Percentiles rank a stretch among this genome's conserved stretches.
These are phyloP conservation scores for Bombus sylvicola DNA, from an alignment of 1,140 invertebrate species.

Conservation along the genomic window DNA sequence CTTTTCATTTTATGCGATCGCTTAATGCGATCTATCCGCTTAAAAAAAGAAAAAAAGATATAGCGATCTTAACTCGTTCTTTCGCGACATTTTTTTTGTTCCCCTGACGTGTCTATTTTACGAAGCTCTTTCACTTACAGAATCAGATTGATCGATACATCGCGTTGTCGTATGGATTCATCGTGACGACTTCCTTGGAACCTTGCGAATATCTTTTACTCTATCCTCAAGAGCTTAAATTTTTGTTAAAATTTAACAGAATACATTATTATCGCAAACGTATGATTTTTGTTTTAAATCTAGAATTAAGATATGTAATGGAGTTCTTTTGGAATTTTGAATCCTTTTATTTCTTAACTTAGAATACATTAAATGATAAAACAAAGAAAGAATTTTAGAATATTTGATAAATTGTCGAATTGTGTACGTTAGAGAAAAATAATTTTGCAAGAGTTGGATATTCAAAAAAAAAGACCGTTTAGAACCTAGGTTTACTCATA, in stretches of 20 bases:
- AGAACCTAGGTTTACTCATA: background rate
- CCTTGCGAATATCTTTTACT: background rate
- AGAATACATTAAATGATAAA: no score
- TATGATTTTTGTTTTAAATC: no score
- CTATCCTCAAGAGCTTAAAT: background rate
- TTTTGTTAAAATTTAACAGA: background rate
- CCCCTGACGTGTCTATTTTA: background rate
- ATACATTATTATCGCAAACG: background rate
- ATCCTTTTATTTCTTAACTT: no score
- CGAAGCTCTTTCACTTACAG: background rate
- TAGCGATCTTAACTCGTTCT: background rate
- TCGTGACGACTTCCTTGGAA: background rate
- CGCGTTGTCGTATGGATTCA: background rate
- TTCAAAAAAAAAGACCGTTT: background rate
- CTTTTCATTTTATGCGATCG: constrained; percentile 13
- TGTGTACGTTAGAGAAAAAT: no score
- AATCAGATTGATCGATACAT: background rate
- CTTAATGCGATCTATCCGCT: constrained; percentile 13
- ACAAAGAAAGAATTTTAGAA: no score
- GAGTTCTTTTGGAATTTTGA: no score
- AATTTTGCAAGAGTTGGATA: no score
- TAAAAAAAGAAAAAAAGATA: background rate
- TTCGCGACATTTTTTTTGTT: constrained; percentile 3
- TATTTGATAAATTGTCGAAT: no score
- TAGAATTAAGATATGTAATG: no score